Percentiles rank a stretch among this genome's conserved stretches.
These are phyloP conservation scores for Ochropacha duplaris DNA, from an alignment of 2,888 invertebrate species.

Conservation along the genomic window DNA sequence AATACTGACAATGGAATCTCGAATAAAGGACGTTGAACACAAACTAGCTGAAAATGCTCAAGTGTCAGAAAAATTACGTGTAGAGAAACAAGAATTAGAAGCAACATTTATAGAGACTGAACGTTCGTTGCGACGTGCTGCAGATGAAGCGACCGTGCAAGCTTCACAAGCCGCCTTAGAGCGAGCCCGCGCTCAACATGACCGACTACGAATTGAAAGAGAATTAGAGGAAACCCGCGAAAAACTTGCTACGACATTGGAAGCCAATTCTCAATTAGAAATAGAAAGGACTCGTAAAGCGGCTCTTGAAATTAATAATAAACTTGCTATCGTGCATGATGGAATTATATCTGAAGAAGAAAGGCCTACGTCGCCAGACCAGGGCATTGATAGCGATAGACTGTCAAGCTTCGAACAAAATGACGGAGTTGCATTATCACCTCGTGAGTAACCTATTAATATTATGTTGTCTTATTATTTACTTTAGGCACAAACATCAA, in stretches of 20 bases:
- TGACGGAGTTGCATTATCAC: slow-evolving; percentile 68
- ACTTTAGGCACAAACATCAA: neutral
- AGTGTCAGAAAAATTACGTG: slow-evolving; percentile 55
- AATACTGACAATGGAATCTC: slow-evolving; percentile 45
- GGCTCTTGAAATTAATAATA: slow-evolving; percentile 51
- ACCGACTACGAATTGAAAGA: slow-evolving; percentile 86
- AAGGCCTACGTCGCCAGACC: slow-evolving; percentile 88
- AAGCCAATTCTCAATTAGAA: slow-evolving; percentile 64
- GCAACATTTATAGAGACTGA: slow-evolving; percentile 74
- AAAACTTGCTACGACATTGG: slow-evolving; percentile 60
- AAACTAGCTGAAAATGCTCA: slow-evolving; percentile 51
- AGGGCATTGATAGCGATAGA: slow-evolving; percentile 94
- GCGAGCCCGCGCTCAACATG: slow-evolving; percentile 88
- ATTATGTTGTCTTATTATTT: slow-evolving; percentile 1
- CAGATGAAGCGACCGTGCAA: slow-evolving; percentile 88
- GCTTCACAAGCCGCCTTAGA: slow-evolving; percentile 89
- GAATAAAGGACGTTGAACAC: slow-evolving; percentile 58
- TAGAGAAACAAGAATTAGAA: slow-evolving; percentile 69
- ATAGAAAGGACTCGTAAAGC: slow-evolving; percentile 74
- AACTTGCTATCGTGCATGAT: slow-evolving; percentile 56
- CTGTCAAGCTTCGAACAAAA: slow-evolving; percentile 85
- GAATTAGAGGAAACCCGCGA: slow-evolving; percentile 83
- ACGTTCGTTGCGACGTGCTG: slow-evolving; percentile 84
- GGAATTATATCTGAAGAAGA: slow-evolving; percentile 63
- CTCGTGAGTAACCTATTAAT: slow-evolving; percentile 63